Conservation (phyloP, 1,140 invertebrate species). For the Bombus terrestris region DNA sequence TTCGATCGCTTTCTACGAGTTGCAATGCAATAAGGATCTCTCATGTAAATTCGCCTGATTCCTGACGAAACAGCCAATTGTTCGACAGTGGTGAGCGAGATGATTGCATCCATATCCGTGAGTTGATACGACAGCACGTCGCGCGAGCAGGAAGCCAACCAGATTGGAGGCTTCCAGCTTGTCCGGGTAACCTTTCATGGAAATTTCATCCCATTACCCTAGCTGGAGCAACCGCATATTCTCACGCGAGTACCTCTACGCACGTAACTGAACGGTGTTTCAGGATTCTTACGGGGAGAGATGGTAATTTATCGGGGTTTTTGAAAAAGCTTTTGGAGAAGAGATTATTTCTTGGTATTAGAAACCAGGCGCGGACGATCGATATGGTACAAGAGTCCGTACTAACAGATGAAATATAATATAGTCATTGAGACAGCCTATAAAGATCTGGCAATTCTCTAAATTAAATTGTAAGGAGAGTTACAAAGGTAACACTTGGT, state of each 20-base stretch:
- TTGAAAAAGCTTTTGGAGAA: neutral
- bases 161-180: slow-evolving; percentile 10
- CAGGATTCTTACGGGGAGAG: neutral
- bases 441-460: too few relatives aligned
- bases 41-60: slow-evolving; percentile 6
- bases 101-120: neutral
- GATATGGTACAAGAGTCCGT: too few relatives aligned
- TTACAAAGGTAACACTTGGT: neutral
- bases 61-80: neutral
- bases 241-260: neutral
- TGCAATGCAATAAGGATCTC: too few relatives aligned
- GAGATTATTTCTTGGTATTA: neutral
- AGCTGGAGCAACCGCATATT: neutral
- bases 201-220: slow-evolving; percentile 28
- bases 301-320: neutral
- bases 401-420: too few relatives aligned
- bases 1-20: neutral
- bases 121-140: neutral
- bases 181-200: slow-evolving; percentile 18
- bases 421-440: too few relatives aligned
- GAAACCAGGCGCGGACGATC: neutral
- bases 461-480: neutral
- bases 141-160: neutral
- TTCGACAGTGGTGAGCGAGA: neutral
- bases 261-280: neutral